These are phyloP conservation scores for Dermochelys coriacea DNA, from an alignment of 2,797 vertebrate species.

Conservation along the genomic window DNA sequence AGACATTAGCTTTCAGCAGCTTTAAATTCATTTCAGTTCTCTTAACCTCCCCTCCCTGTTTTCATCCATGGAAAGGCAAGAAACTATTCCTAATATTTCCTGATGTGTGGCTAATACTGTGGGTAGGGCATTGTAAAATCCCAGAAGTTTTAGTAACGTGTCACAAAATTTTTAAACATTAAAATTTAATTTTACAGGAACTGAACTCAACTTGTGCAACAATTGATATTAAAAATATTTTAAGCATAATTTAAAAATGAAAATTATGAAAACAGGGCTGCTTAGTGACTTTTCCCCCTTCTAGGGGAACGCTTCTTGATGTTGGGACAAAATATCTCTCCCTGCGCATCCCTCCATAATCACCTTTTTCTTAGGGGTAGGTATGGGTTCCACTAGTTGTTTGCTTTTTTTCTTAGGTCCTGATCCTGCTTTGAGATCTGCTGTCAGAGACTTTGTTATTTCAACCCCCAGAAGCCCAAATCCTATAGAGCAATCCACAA, in stretches of 20 bases:
- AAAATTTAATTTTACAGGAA: conserved; percentile 33
- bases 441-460: not conserved
- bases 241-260: conserved; percentile 36
- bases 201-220: conserved; percentile 29
- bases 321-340: not conserved
- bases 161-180: conserved; percentile 39
- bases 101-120: conserved; percentile 54
- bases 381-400: not conserved
- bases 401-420: not conserved
- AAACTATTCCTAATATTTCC: conserved; percentile 63
- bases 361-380: not conserved
- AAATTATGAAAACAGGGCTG: not conserved
- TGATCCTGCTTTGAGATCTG: not conserved
- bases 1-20: conserved; percentile 70
- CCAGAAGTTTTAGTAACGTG: conserved; percentile 40
- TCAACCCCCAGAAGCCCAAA: not conserved
- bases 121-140: conserved; percentile 30
- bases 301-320: not conserved
- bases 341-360: not conserved
- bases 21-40: conserved; percentile 72
- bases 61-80: conserved; percentile 52
- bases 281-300: not conserved
- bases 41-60: conserved; percentile 58
- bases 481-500: not conserved
- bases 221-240: conserved; percentile 46